Conservation (phyloP, 2,797 vertebrate genomes). For the Tympanoctomys barrerae region DNA sequence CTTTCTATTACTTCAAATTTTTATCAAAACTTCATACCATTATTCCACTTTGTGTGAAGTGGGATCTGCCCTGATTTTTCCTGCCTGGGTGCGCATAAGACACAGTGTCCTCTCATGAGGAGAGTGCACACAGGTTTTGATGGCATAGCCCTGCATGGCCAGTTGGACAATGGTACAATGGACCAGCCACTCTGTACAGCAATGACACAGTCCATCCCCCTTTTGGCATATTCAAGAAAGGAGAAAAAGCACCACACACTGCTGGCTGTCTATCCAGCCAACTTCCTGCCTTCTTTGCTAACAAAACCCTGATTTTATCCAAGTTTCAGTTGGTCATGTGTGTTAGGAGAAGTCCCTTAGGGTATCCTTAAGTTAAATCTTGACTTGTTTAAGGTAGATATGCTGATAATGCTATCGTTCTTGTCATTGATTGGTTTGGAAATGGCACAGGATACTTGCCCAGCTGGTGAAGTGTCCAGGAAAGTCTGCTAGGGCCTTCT, state of each 20-base stretch:
- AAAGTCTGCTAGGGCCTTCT: not conserved
- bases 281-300: not conserved
- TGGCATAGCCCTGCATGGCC: not conserved
- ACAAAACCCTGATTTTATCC: not conserved
- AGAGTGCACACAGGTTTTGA: not conserved
- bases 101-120: not conserved
- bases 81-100: not conserved
- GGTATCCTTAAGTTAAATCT: not conserved
- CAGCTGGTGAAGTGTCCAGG: not conserved
- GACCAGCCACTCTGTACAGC: not conserved
- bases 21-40: not conserved
- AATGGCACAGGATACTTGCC: not conserved
- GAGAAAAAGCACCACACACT: too few relatives aligned
- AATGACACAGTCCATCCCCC: not conserved
- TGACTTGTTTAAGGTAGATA: not conserved
- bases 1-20: conserved; percentile 26
- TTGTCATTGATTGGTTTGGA: not conserved
- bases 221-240: not conserved
- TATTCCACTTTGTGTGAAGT: not conserved
- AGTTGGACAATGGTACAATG: not conserved
- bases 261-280: not conserved
- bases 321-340: not conserved
- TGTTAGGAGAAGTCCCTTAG: not conserved
- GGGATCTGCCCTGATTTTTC: not conserved
- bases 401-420: not conserved